Conservation (phyloP, 1,140 invertebrate species). For the Olivierus martensii region DNA sequence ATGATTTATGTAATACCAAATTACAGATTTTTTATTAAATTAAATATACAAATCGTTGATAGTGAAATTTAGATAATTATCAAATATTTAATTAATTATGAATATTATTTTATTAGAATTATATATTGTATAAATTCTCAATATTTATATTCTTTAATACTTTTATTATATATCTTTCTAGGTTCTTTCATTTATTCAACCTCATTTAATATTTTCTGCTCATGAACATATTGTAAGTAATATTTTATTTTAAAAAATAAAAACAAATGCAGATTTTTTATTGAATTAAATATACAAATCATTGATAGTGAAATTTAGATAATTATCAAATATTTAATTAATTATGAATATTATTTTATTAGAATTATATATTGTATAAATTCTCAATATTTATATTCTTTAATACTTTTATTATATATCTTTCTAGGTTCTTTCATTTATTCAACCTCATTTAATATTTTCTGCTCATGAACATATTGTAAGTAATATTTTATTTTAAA, state of each 20-base stretch:
- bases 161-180: constrained; percentile 25
- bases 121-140: background rate
- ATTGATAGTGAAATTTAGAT: too few relatives aligned
- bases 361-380: background rate
- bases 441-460: constrained; percentile 63
- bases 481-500: background rate
- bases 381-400: constrained; percentile 25
- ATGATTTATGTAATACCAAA: too few relatives aligned
- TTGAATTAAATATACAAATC: too few relatives aligned
- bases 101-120: too few relatives aligned
- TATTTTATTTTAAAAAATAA: background rate
- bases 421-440: constrained; percentile 44
- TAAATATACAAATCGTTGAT: too few relatives aligned
- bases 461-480: constrained; percentile 60
- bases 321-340: too few relatives aligned
- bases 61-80: too few relatives aligned
- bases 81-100: too few relatives aligned
- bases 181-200: constrained; percentile 48
- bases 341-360: too few relatives aligned
- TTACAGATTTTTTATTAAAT: too few relatives aligned
- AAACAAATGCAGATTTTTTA: too few relatives aligned
- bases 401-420: constrained; percentile 11
- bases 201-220: constrained; percentile 67
- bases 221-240: constrained; percentile 48
- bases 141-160: constrained; percentile 25